Base-by-base conservation (phyloP, 2,888 invertebrate species). In the Pycnomerus fuliginosus region DNA sequence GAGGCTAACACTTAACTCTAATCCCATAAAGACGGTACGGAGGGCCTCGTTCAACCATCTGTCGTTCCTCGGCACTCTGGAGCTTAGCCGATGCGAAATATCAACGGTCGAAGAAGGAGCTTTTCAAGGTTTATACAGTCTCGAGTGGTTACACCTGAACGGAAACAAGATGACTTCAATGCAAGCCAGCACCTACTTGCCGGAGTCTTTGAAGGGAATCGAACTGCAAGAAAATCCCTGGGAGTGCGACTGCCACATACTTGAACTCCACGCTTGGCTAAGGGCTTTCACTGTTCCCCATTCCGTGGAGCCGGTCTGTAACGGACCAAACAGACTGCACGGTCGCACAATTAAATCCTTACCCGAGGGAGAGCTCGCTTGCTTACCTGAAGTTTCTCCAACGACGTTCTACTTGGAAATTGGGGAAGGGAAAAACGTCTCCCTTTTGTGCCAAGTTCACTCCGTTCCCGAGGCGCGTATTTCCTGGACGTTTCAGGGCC, bases 221-320 rank as follows among this genome's bases (percentile, higher is more conserved):
- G 84, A 87, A 61, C 74, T 93, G 55, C 86, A 91, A 68, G 85
- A 85, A 68, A 93, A 93, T 77, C 85, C 87, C 53, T 93, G 92
- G 93, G 80, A 83, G 56, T 93, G 93, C 72, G 90, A 92, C 71
- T 93, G 93, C 70, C 80, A 84, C 57, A 76, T 92, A 62, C 75
- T 84, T 56, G 84, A 87, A 60, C 74, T 92, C 62, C 83, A 88
- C 64, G 73, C 78, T 51, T 92, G 91, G 90, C 77, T 93, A 60
- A 76, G 80, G 54, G 81, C 80, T 66, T 84, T 85, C 65, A 85
- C 84, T 62, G 84, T 86, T 56, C 87, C 90, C 4, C 84, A 87
- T 64, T 80, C 84, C 16, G 82, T 85, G 37, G 89, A 90, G 62
- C 90, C 90, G 16, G 77, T 82, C 63, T 92, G 91, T 69, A 78